Percentiles rank a stretch among this genome's conserved stretches.
Evolutionary conservation across 2,888 invertebrate species (phyloP).

Genomic region (Cyclophora punctaria): DNA sequence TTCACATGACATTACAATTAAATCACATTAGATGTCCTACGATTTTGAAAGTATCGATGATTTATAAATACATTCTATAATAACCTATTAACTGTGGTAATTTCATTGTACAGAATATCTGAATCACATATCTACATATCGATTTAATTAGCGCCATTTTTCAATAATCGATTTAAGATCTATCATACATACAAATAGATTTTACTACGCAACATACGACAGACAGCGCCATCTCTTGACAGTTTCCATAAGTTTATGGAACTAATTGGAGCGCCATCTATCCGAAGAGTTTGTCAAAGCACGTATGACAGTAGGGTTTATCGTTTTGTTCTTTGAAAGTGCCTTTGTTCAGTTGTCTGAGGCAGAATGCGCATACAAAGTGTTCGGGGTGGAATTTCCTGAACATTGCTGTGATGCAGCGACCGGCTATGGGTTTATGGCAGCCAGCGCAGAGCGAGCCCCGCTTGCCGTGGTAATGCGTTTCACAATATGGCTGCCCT

Average conservation of each 20-base stretch:
- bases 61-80: background rate
- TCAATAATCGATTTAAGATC: background rate
- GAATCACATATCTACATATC: background rate
- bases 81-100: background rate
- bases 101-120: background rate
- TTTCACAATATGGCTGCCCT: constrained; percentile 98
- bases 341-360: constrained; percentile 98
- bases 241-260: too few relatives aligned
- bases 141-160: constrained; percentile 3
- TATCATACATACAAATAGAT: background rate
- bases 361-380: constrained; percentile 99
- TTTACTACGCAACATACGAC: too few relatives aligned
- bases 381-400: constrained; percentile 99
- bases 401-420: constrained; percentile 99
- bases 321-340: constrained; percentile 99
- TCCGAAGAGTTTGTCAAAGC: constrained; percentile 97
- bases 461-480: constrained; percentile 97
- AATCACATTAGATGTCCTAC: background rate
- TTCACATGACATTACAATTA: background rate
- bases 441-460: constrained; percentile 98
- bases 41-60: constrained; percentile 2
- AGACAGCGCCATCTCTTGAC: too few relatives aligned
- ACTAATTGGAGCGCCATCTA: constrained; percentile 42
- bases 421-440: constrained; percentile 96
- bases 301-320: constrained; percentile 98